These are phyloP conservation scores for Gymnogyps californianus DNA, from an alignment of 2,113 vertebrate genomes.

Conservation along the genomic window DNA sequence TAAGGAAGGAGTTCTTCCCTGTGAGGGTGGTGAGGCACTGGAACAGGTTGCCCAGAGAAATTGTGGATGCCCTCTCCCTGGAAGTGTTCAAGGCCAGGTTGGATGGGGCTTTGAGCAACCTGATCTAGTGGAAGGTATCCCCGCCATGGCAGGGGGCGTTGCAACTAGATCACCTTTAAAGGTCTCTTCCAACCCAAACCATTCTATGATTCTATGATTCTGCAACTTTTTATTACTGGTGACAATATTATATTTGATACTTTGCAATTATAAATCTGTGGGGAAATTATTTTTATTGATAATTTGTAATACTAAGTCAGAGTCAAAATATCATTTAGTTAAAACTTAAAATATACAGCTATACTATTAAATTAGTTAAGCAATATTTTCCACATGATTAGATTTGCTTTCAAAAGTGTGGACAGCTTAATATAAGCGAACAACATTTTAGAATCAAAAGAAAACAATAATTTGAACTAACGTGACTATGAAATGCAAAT, in stretches of 20 bases:
- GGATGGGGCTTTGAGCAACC: too few species aligned
- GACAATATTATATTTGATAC: background rate
- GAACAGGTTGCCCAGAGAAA: too few species aligned
- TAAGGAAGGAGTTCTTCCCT: too few species aligned
- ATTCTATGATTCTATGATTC: too few species aligned
- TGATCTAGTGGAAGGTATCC: too few species aligned
- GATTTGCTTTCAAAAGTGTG: constrained; percentile 13
- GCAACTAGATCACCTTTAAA: too few species aligned
- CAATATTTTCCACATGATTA: background rate
- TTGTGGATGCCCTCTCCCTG: too few species aligned
- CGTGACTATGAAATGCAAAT: constrained; percentile 18
- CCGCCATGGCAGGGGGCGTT: too few species aligned
- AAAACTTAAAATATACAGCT: background rate
- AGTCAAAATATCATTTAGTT: background rate
- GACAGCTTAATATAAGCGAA: background rate
- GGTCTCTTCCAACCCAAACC: too few species aligned
- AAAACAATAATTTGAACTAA: background rate
- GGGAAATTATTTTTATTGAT: background rate
- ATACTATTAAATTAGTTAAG: background rate
- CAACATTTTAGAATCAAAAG: constrained; percentile 3
- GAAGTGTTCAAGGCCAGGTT: too few species aligned
- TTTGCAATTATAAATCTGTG: background rate
- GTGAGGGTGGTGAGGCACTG: too few species aligned
- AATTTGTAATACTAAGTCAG: background rate
- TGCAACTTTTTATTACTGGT: background rate